These are phyloP conservation scores for Calephelis perditalis DNA, from an alignment of 2,888 invertebrate genomes.

Conservation along the genomic window DNA sequence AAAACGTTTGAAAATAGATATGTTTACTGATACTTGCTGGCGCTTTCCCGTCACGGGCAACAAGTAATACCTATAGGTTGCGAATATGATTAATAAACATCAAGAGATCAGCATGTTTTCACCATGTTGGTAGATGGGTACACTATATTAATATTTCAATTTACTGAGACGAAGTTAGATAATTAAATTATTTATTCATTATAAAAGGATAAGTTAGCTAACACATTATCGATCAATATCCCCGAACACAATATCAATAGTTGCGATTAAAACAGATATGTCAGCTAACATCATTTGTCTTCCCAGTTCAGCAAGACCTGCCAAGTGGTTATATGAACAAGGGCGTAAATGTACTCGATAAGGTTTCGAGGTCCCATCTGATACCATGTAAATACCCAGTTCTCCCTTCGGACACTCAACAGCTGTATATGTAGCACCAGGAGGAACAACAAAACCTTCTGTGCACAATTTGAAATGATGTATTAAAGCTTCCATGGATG, in stretches of 20 bases:
- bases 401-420: slow-evolving; percentile 93
- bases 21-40: no score
- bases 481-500: slow-evolving; percentile 91
- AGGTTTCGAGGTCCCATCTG: slow-evolving; percentile 89
- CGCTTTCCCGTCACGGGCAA: no score
- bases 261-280: slow-evolving; percentile 87
- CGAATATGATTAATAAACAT: neutral
- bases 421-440: slow-evolving; percentile 88
- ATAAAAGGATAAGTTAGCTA: neutral
- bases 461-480: slow-evolving; percentile 93
- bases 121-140: no score
- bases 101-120: neutral
- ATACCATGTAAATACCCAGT: slow-evolving; percentile 90
- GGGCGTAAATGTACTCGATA: slow-evolving; percentile 81
- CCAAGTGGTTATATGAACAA: slow-evolving; percentile 78
- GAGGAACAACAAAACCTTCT: slow-evolving; percentile 90
- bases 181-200: no score
- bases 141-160: no score
- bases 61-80: neutral
- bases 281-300: slow-evolving; percentile 86
- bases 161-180: no score
- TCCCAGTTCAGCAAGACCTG: slow-evolving; percentile 80
- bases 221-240: slow-evolving; percentile 76
- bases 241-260: slow-evolving; percentile 80
- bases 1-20: no score